phyloP scores from a whole-genome alignment of 2,113 vertebrate species.

The Sarotherodon lohbergeri region DNA sequence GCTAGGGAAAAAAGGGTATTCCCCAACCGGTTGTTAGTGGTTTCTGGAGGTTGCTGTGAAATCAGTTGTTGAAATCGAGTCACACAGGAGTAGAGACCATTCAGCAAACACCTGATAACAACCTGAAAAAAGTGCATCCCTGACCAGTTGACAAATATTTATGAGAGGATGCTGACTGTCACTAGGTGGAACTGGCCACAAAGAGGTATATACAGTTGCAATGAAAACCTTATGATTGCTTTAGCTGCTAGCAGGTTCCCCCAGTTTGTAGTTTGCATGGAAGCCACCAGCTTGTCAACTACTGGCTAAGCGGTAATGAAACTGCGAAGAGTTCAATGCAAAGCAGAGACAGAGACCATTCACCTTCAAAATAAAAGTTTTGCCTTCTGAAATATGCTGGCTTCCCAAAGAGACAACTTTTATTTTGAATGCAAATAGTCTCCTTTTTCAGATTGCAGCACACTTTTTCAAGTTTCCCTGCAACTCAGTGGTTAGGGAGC shows the following conservation, averaged over 20 bases:
- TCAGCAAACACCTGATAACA: neutral
- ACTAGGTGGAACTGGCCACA: neutral
- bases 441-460: neutral
- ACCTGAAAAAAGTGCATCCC: neutral
- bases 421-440: neutral
- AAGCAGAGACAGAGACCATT: neutral
- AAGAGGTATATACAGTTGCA: neutral
- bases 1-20: rapidly evolving
- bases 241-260: neutral
- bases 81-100: neutral
- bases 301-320: neutral
- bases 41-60: neutral
- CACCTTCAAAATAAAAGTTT: neutral
- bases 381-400: neutral
- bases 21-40: rapidly evolving
- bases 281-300: neutral
- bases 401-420: neutral
- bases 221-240: neutral
- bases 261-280: neutral
- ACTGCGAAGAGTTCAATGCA: neutral
- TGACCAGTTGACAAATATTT: neutral
- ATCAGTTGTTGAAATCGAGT: neutral
- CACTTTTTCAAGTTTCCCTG: neutral
- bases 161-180: neutral
- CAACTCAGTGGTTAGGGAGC: neutral